Evolutionary conservation across 2,113 vertebrate genomes (phyloP).

Genomic region (Hiodon alosoides): DNA sequence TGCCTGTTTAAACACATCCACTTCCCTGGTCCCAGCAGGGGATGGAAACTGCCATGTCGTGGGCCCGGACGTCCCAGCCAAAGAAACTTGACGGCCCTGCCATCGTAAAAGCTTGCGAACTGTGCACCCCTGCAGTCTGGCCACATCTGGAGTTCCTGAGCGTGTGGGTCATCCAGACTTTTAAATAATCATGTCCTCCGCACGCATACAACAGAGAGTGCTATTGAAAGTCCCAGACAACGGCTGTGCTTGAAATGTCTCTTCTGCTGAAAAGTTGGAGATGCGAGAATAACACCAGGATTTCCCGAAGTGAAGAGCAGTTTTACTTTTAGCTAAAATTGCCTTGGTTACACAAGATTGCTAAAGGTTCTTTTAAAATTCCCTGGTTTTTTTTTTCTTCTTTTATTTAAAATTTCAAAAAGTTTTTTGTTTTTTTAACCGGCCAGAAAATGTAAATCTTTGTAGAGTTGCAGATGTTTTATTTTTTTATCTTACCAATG

Average conservation of each 20-base stretch:
- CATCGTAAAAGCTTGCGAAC: too few relatives aligned
- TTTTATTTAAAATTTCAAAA: too few relatives aligned
- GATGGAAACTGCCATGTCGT: not conserved
- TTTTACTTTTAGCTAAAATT: too few relatives aligned
- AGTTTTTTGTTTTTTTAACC: too few relatives aligned
- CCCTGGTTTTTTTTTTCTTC: too few relatives aligned
- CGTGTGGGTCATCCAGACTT: not conserved
- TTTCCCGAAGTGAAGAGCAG: too few relatives aligned
- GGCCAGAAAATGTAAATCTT: too few relatives aligned
- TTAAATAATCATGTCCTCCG: not conserved
- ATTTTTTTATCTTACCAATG: too few relatives aligned
- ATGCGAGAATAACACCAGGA: not conserved
- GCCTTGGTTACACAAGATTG: too few relatives aligned
- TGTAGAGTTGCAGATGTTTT: too few relatives aligned
- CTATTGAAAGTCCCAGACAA: not conserved
- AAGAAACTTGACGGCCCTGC: not conserved
- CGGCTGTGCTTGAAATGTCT: not conserved
- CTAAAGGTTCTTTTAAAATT: too few relatives aligned
- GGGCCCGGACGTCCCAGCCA: not conserved
- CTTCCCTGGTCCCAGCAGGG: constrained; percentile 10
- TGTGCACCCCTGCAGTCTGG: not conserved
- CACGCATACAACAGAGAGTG: not conserved
- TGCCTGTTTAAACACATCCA: constrained; percentile 12
- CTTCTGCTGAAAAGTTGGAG: not conserved
- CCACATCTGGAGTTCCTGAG: not conserved